Evolutionary conservation across 1,140 invertebrate genomes (phyloP).

Genomic region (Achroia grisella): DNA sequence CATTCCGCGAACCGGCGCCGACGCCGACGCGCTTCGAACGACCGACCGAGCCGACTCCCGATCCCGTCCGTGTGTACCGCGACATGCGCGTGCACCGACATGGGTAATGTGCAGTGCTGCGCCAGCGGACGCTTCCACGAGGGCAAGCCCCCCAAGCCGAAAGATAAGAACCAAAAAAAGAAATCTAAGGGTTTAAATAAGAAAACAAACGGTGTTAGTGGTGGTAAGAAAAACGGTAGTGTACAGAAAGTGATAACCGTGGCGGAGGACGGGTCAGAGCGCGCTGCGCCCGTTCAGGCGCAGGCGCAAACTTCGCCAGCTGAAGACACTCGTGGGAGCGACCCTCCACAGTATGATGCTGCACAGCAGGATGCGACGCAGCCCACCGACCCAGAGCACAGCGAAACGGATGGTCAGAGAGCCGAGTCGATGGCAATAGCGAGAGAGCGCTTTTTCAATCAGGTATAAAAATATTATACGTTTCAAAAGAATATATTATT

Average conservation of each 20-base stretch:
- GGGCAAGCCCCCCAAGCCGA: slow-evolving; percentile 46
- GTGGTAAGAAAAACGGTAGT: slow-evolving; percentile 36
- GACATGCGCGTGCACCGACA: slow-evolving; percentile 66
- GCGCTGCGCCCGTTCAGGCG: slow-evolving; percentile 32
- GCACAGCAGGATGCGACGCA: slow-evolving; percentile 19
- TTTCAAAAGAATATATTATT: slow-evolving; percentile 6
- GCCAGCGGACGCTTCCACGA: slow-evolving; percentile 56
- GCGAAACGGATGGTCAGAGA: background rate
- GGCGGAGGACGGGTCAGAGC: slow-evolving; percentile 45
- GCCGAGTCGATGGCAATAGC: slow-evolving; percentile 51
- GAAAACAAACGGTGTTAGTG: slow-evolving; percentile 48
- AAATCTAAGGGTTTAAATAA: slow-evolving; percentile 34
- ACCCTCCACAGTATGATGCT: slow-evolving; percentile 14
- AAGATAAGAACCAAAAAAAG: slow-evolving; percentile 37
- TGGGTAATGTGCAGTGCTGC: slow-evolving; percentile 73
- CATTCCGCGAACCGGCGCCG: slow-evolving; percentile 66
- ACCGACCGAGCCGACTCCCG: slow-evolving; percentile 59
- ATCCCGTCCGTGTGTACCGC: slow-evolving; percentile 43
- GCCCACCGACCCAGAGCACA: background rate
- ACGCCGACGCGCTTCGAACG: slow-evolving; percentile 69
- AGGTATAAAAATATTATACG: slow-evolving; percentile 37
- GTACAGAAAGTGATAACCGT: slow-evolving; percentile 40
- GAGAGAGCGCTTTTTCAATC: slow-evolving; percentile 60
- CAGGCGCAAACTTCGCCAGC: slow-evolving; percentile 25
- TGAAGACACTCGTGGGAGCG: slow-evolving; percentile 11